Percentiles rank a stretch among this genome's conserved stretches.
Evolutionary conservation across 2,888 invertebrate species (phyloP).

Genomic region (Ypsolopha sequella): DNA sequence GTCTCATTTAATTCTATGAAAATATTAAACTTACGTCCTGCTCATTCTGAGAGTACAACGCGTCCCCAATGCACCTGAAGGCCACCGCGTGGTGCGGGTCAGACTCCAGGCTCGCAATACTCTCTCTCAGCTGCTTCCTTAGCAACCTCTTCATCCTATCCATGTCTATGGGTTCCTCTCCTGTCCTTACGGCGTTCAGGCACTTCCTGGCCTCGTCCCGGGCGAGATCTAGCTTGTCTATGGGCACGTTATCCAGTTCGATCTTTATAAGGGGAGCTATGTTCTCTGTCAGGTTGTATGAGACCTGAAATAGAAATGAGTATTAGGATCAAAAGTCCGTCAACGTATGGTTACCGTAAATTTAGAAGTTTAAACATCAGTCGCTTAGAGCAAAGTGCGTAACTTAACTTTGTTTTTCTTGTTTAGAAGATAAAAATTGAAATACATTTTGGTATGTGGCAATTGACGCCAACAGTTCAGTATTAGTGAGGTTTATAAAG

Average conservation of each 20-base stretch:
- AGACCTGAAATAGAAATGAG: slow-evolving; percentile 57
- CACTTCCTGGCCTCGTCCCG: slow-evolving; percentile 63
- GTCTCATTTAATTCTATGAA: too few relatives aligned
- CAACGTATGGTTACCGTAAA: too few relatives aligned
- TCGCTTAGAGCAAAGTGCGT: too few relatives aligned
- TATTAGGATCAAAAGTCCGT: too few relatives aligned
- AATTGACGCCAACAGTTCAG: too few relatives aligned
- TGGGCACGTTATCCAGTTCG: slow-evolving; percentile 81
- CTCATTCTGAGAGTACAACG: slow-evolving; percentile 82
- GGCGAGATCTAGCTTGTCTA: slow-evolving; percentile 74
- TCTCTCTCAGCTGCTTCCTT: slow-evolving; percentile 77
- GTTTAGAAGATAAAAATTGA: too few relatives aligned
- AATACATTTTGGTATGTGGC: too few relatives aligned
- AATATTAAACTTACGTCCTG: slow-evolving; percentile 73
- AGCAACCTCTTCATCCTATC: slow-evolving; percentile 80
- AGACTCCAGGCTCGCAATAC: slow-evolving; percentile 79
- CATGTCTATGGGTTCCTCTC: slow-evolving; percentile 76
- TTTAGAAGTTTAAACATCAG: too few relatives aligned
- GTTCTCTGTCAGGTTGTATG: slow-evolving; percentile 79
- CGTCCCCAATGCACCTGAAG: slow-evolving; percentile 83
- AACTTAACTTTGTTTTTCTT: too few relatives aligned
- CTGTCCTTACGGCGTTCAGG: slow-evolving; percentile 27
- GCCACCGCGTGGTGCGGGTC: slow-evolving; percentile 83
- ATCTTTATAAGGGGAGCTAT: slow-evolving; percentile 77
- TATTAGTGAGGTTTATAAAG: too few relatives aligned